These are phyloP conservation scores for Protonibea diacanthus DNA, from an alignment of 2,797 vertebrate species.

Conservation along the genomic window DNA sequence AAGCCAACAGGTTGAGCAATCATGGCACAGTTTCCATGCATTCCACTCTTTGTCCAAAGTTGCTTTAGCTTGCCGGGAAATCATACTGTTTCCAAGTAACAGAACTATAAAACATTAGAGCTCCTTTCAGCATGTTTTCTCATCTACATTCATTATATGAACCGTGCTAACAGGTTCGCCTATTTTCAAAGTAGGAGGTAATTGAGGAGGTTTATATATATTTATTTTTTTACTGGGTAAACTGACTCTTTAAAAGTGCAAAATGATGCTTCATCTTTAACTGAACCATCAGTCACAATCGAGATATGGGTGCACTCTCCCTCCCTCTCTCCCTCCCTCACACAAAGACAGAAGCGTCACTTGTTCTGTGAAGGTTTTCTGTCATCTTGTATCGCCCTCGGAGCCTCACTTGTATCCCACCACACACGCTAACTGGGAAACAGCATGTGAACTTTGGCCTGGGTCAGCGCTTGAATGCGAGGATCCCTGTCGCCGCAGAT, in stretches of 20 bases:
- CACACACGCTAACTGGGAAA: constrained; percentile 59
- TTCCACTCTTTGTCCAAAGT: not conserved
- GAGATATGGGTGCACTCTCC: not conserved
- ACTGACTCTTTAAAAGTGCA: not conserved
- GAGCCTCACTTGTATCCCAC: constrained; percentile 21
- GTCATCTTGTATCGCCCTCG: constrained; percentile 17
- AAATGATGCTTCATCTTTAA: constrained; percentile 3
- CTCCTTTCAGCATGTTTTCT: not conserved
- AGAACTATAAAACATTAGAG: not conserved
- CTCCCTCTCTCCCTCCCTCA: not conserved
- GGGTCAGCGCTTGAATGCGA: constrained; percentile 61
- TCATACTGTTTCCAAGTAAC: not conserved
- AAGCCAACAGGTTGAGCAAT: too few relatives aligned
- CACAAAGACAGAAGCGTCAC: constrained; percentile 29
- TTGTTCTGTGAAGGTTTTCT: constrained; percentile 36
- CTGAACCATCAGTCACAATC: not conserved
- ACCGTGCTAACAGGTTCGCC: not conserved
- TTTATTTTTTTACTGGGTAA: not conserved
- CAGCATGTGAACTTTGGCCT: constrained; percentile 71
- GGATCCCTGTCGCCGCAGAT: constrained; percentile 70
- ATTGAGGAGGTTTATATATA: not conserved
- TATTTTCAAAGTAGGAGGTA: not conserved
- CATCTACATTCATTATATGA: not conserved
- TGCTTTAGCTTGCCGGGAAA: not conserved
- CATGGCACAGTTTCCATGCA: not conserved